Base-by-base conservation (phyloP, 2,888 invertebrate species). In the Nemotelus pantherinus region DNA sequence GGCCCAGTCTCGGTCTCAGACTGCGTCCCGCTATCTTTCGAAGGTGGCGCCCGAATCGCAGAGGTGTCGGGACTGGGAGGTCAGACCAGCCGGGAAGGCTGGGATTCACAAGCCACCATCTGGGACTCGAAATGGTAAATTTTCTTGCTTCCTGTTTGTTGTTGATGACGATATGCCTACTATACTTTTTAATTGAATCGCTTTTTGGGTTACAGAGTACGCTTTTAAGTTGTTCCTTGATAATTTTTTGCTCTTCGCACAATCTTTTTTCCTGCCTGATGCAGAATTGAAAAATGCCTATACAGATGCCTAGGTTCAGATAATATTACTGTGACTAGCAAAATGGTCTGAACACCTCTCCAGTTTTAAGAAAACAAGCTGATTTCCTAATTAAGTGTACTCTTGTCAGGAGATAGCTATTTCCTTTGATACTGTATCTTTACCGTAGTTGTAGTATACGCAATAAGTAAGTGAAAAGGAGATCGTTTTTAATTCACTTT, bases 121-220 rank as follows among this genome's bases (percentile, higher is more conserved):
- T 50, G 43, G 72, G 41, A 44, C 6, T 72, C 25, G 58, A 25
- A 47, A 58, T 70, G 74, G 74, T 39, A 74, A 60, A 74, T 74
- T 74, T 74, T 63, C 74, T 74, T 74, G 74, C 63, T 60, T 74
- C 74, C 74, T 74, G 74, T 25, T 25, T 25, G 25, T 74, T 74
- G 74, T 74, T 74, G 74, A 74, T 74, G 74, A 60, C 74, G 74
- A 74, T 60, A 63, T 74, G 74, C 74, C 60, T 74, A 60, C 74
- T 74, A 74, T 63, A 48, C 44, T 63, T 74, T 48, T 74, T 74
- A 74, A 74, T 74, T 74, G 74, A 74, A 74, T 74, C 74, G 60
- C 48, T 71, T 74, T 74, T 74, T 74, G 74, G 74, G 74, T 60
- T 74, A 60, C 74, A 63, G 60, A 74, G 72, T 60, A 50, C 57